phyloP scores from a whole-genome alignment of 2,888 invertebrate genomes.

The Pollenia labialis region DNA sequence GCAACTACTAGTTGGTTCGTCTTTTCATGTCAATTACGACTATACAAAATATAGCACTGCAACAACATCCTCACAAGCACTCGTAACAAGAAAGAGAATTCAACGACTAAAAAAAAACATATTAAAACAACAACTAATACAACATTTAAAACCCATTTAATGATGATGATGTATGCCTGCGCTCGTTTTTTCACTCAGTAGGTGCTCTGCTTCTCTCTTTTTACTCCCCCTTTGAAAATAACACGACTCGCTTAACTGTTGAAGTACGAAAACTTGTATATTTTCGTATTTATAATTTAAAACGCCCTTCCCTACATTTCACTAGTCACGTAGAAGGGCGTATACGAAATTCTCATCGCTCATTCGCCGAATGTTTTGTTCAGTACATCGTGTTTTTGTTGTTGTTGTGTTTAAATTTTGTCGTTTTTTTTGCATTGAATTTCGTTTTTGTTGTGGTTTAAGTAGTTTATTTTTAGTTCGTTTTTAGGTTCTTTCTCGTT shows the following conservation, averaged over 20 bases:
- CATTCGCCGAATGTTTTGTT: conserved; percentile 59
- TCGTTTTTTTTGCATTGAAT: conserved; percentile 47
- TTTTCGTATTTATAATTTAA: conserved; percentile 37
- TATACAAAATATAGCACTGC: conserved; percentile 14
- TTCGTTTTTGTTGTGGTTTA: conserved; percentile 51
- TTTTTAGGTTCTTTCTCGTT: conserved; percentile 48
- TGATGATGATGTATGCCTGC: conserved; percentile 37
- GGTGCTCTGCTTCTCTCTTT: conserved; percentile 3
- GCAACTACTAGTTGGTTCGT: conserved; percentile 49
- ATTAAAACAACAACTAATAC: conserved; percentile 53
- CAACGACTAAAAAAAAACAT: not conserved
- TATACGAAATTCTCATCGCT: conserved; percentile 72
- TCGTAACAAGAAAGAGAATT: conserved; percentile 23
- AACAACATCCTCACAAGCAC: conserved; percentile 1
- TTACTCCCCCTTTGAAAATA: not conserved
- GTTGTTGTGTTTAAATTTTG: conserved; percentile 50
- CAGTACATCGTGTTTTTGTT: conserved; percentile 36
- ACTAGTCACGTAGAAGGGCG: conserved; percentile 83
- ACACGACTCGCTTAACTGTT: not conserved
- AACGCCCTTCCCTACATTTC: conserved; percentile 80
- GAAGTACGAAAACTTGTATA: not conserved
- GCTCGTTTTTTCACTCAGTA: not conserved
- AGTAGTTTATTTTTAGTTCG: not conserved
- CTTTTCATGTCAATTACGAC: conserved; percentile 59
- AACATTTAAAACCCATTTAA: conserved; percentile 50